Percentiles rank a stretch among this genome's conserved stretches.
Evolutionary conservation across 2,797 vertebrate species (phyloP).

Genomic region (Pipistrellus kuhlii): DNA sequence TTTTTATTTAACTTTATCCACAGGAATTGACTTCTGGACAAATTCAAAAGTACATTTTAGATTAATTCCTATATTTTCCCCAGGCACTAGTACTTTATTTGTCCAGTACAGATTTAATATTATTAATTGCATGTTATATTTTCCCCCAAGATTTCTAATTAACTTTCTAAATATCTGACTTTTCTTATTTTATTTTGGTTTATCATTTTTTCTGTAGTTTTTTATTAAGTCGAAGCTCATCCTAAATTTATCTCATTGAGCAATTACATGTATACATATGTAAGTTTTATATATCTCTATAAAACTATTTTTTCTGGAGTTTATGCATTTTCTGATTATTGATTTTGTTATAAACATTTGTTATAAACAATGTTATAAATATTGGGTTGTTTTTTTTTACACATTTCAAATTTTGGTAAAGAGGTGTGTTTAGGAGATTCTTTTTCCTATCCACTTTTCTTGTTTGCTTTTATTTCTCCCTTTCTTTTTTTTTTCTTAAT

Average conservation of each 20-base stretch:
- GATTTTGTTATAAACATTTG: background rate
- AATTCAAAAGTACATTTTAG: background rate
- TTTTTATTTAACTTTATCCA: background rate
- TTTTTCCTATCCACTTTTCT: background rate
- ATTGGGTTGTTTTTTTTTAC: background rate
- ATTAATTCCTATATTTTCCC: background rate
- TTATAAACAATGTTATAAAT: background rate
- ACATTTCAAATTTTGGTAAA: background rate
- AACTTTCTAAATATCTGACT: background rate
- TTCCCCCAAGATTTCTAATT: background rate
- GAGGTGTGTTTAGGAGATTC: background rate
- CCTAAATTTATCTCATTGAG: background rate
- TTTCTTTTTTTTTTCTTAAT: background rate
- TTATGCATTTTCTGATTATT: background rate
- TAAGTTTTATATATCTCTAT: background rate
- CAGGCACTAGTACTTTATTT: background rate
- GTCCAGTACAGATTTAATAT: background rate
- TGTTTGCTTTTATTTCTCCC: background rate
- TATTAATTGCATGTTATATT: background rate
- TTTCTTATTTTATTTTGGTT: background rate
- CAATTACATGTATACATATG: background rate
- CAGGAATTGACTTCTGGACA: background rate
- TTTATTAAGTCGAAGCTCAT: background rate
- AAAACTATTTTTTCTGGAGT: background rate
- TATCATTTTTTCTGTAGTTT: background rate